A percentile compares a stretch with the other conserved stretches of the same genome.
phyloP scores from a whole-genome alignment of 1,140 invertebrate species.

The Metaphire vulgaris region DNA sequence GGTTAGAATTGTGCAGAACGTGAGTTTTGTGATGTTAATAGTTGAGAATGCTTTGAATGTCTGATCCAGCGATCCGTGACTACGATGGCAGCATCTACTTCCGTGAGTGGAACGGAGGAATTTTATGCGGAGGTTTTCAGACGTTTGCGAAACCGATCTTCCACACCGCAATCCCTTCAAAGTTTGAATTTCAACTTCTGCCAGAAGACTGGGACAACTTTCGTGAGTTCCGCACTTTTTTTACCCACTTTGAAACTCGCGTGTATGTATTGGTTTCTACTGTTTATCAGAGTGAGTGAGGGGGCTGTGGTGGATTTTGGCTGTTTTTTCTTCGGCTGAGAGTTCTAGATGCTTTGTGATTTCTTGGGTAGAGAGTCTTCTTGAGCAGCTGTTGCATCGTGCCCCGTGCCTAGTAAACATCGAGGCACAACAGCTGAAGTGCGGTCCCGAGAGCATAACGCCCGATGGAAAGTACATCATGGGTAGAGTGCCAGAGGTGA shows the following conservation, averaged over 20 bases:
- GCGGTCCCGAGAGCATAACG: conserved; percentile 87
- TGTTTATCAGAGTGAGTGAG: no score
- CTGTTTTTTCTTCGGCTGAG: no score
- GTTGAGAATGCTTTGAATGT: neutral
- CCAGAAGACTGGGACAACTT: conserved; percentile 91
- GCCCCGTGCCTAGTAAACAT: conserved; percentile 67
- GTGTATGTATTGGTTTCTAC: no score
- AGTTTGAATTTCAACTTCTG: conserved; percentile 56
- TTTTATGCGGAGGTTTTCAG: conserved; percentile 78
- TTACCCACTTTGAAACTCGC: no score
- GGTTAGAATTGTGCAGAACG: no score
- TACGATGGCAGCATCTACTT: conserved; percentile 83
- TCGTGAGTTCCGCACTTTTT: conserved; percentile 50
- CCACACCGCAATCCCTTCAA: conserved; percentile 60
- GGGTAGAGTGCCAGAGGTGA: conserved; percentile 82
- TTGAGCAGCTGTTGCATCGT: conserved; percentile 75
- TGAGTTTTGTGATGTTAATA: conserved; percentile 6
- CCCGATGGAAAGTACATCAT: conserved; percentile 64
- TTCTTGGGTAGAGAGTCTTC: conserved; percentile 61
- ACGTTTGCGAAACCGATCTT: conserved; percentile 76
- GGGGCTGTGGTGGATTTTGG: no score
- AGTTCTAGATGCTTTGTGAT: no score
- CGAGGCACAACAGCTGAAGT: conserved; percentile 69
- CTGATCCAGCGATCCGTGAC: conserved; percentile 69
- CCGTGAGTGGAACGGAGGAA: conserved; percentile 62